Base-by-base conservation (phyloP, 1,140 invertebrate species). In the Lysiphlebus fabarum region DNA sequence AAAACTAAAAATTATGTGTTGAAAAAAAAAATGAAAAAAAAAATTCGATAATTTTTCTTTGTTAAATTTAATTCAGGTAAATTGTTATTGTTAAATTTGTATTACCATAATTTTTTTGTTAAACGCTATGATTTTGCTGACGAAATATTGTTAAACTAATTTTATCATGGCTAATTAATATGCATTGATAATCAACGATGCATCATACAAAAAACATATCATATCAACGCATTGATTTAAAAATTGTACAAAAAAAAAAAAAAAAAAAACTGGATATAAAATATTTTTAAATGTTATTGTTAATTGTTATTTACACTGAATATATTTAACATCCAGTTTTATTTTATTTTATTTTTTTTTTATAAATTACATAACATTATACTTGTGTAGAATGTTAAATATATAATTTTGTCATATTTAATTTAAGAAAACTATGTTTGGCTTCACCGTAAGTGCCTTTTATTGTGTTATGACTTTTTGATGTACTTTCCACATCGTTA, bases 371-470 rank as follows among this genome's bases (percentile, higher is more conserved):
- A 36, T 8, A 10, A 7, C 34, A 6, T 12, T 34, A 11, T 17
- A 55, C 53, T 14, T 36, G 26, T 47, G 33, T 47, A n/a, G 10
- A 45, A 12, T 40, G 11, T 51, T 45, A 17, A 34, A 53, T 17
- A 14, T 8, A 43, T 55, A 58, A 17, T 41, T 56, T 59, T 54
- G 44, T 33, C 34, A 37, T 54, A 50, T 33, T 56, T 44, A 45
- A 45, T 1, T 56, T 49, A 53, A 63, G 36, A 43, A 56, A 61
- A 56, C 44, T 38, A 45, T 37, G 36, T 53, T 47, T 59, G 48
- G 58, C 56, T 58, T 63, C 62, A 63, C 62, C 58, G 41, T 33
- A 53, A 47, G 58, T 63, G 62, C 62, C 62, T 63, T 63, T 53
- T 59, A 63, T 48, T 51, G 54, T 26, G 4, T 56, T 42, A 26